Evolutionary conservation across 2,797 vertebrate species (phyloP).

Genomic region (Parotocinclus haroldoi): DNA sequence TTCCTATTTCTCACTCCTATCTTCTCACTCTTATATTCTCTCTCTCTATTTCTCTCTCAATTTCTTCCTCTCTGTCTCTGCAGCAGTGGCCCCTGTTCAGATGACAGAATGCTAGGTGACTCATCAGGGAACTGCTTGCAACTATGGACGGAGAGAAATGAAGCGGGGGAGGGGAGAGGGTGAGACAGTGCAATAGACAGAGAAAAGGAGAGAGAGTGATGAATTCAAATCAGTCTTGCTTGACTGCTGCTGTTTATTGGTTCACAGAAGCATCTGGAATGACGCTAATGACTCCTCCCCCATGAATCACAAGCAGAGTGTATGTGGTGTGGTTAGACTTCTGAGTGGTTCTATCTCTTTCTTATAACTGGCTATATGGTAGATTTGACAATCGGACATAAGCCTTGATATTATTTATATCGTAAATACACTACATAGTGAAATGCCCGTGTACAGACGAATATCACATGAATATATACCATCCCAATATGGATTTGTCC

Average conservation of each 20-base stretch:
- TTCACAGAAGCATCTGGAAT: constrained; percentile 53
- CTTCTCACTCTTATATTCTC: not conserved
- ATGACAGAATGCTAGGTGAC: constrained; percentile 56
- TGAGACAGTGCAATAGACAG: constrained; percentile 10
- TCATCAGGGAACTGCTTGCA: constrained; percentile 53
- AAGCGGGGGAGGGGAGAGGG: constrained; percentile 33
- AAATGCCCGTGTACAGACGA: too few species aligned
- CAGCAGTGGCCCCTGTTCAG: constrained; percentile 48
- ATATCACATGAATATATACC: too few species aligned
- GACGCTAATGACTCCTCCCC: constrained; percentile 51
- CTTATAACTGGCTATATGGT: not conserved
- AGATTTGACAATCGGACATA: not conserved
- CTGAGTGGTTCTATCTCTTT: constrained; percentile 12
- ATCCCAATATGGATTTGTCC: too few species aligned
- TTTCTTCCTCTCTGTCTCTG: constrained; percentile 28
- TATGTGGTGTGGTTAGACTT: constrained; percentile 19
- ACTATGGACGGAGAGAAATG: constrained; percentile 43
- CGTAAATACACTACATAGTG: too few species aligned
- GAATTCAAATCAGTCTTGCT: constrained; percentile 57
- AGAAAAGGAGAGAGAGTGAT: constrained; percentile 46
- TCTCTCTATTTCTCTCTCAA: not conserved
- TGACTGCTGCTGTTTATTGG: constrained; percentile 57
- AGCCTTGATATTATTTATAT: too few species aligned
- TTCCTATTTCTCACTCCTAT: constrained; percentile 13
- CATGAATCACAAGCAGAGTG: constrained; percentile 40